These are phyloP conservation scores for Linnaemya vulpina DNA, from an alignment of 2,888 invertebrate species.

Conservation along the genomic window DNA sequence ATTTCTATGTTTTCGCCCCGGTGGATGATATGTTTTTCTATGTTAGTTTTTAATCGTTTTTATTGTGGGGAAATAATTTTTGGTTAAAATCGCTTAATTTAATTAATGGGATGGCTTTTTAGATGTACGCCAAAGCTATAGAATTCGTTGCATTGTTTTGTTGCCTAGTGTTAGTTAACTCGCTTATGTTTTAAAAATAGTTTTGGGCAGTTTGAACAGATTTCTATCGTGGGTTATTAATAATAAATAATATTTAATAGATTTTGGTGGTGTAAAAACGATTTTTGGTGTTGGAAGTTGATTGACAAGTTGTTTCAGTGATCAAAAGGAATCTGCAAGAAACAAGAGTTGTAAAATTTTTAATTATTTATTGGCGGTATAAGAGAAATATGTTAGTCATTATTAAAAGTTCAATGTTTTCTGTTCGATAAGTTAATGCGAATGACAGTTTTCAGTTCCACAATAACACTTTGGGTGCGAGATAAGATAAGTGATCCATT, in stretches of 20 bases:
- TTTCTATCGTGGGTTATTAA: background rate
- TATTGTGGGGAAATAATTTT: background rate
- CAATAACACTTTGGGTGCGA: background rate
- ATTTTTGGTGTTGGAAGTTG: background rate
- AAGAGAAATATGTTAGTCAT: background rate
- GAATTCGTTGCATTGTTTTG: conserved; percentile 66
- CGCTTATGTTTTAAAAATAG: background rate
- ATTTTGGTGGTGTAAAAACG: background rate
- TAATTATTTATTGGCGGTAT: background rate
- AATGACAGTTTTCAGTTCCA: background rate
- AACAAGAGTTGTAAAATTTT: background rate
- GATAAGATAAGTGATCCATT: conserved; percentile 1
- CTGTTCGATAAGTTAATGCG: background rate
- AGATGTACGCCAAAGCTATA: conserved; percentile 43
- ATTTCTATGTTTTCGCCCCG: conserved; percentile 13
- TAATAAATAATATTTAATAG: background rate
- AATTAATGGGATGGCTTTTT: conserved; percentile 13
- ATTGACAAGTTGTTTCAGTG: background rate
- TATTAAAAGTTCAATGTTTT: conserved; percentile 14
- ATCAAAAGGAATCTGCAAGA: conserved; percentile 37
- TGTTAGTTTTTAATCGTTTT: background rate
- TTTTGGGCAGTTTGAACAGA: conserved; percentile 39
- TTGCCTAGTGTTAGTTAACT: conserved; percentile 7
- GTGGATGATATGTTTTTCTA: conserved; percentile 57
- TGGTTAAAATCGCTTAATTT: conserved; percentile 13